Conservation (phyloP, 2,888 invertebrate species). For the Dryobotodes eremita region DNA sequence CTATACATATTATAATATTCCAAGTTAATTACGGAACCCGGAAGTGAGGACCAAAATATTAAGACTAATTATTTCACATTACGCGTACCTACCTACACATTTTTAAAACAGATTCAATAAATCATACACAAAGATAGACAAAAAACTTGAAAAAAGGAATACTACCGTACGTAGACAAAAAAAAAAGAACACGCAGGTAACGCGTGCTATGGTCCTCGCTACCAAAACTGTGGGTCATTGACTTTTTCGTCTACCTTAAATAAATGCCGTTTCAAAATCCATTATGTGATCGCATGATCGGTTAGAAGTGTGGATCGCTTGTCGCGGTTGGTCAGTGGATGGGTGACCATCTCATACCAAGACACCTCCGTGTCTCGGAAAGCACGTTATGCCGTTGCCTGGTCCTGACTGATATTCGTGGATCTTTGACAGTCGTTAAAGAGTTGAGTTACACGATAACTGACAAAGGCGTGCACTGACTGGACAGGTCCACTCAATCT, state of each 20-base stretch:
- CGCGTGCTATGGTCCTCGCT: conserved; percentile 26
- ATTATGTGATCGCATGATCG: not conserved
- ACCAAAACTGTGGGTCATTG: conserved; percentile 45
- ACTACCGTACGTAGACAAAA: conserved; percentile 22
- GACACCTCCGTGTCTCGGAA: too few relatives aligned
- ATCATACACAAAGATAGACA: not conserved
- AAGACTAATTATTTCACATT: not conserved
- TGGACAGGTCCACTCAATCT: too few relatives aligned
- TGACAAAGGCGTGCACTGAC: too few relatives aligned
- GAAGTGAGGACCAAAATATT: conserved; percentile 2
- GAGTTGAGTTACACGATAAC: too few relatives aligned
- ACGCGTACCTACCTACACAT: not conserved
- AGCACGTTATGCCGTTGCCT: too few relatives aligned
- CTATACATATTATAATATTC: not conserved
- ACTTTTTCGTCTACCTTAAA: conserved; percentile 19
- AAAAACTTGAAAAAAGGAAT: not conserved
- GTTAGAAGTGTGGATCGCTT: not conserved
- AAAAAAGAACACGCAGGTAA: conserved; percentile 28
- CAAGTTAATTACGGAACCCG: not conserved
- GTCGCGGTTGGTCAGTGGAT: too few relatives aligned
- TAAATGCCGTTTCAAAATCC: conserved; percentile 15
- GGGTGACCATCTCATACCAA: too few relatives aligned
- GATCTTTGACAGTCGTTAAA: too few relatives aligned
- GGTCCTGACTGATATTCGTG: too few relatives aligned
- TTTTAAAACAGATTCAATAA: not conserved